Evolutionary conservation across 2,113 vertebrate genomes (phyloP), one percentile per base, ranked within the genome.

Genomic region (Struthio camelus): DNA sequence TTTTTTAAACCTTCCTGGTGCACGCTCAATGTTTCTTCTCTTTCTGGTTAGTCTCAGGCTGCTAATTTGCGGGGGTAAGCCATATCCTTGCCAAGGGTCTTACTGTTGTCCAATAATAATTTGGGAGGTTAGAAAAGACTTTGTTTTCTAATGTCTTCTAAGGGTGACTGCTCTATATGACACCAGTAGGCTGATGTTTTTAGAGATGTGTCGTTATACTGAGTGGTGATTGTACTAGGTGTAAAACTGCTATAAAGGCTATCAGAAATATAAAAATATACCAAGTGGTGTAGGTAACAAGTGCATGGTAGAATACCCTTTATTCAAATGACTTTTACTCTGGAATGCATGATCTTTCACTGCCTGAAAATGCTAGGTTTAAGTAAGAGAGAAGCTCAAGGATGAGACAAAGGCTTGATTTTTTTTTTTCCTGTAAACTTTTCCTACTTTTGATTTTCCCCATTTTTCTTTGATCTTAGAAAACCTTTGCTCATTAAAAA

Each of bases 251-350:
- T 78, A 51, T 20, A 22, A n/a, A 32, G 2, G 14, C 64, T 64
- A 13, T 50, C 69, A 28, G 15, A 51, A 65, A 30, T 23, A 17
- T 1, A 48, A 6, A 38, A 73, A 16, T 18, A 36, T 28, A n/a
- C 25, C 7, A 16, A 53, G 8, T 10, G 82, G 14, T 30, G 14
- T 10, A 90, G 71, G 69, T 78, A 73, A 25, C 80, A 92, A 0
- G 0, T 44, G 34, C n/a, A 34, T 24, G 46, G 42, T 32, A 23
- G 19, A 30, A 18, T 64, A 82, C 62, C 77, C 83, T 96, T 96
- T 90, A 90, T 73, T 93, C 88, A 94, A 76, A 79, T 87, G 90
- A 93, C 89, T 95, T 96, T 58, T 94, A 80, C 89, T 94, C 95
- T 87, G 90, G 88, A 96, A 93, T 96, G 83, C n/a, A 70, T 78